Conservation (phyloP, 2,113 vertebrate genomes). For the Tympanuchus pallidicinctus region DNA sequence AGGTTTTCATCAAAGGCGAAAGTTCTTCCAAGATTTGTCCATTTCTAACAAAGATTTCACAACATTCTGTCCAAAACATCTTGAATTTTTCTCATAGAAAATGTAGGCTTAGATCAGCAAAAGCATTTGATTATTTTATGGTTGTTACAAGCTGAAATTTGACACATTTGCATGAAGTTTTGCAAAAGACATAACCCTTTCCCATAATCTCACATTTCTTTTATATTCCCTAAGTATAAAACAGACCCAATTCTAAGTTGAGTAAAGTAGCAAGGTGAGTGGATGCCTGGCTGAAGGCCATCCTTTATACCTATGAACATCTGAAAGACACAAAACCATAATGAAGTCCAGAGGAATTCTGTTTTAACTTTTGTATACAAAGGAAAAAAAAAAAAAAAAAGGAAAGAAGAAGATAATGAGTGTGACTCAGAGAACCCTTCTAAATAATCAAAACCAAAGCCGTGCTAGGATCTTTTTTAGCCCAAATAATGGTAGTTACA, state of each 20-base stretch:
- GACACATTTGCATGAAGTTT: not conserved
- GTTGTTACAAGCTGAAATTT: not conserved
- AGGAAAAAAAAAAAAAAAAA: not conserved
- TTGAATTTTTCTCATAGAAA: not conserved
- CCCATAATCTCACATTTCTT: not conserved
- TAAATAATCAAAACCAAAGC: not conserved
- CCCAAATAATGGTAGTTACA: not conserved
- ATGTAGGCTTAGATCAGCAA: not conserved
- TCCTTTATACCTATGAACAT: not conserved
- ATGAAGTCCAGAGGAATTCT: not conserved
- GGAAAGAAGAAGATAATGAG: not conserved
- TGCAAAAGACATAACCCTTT: not conserved
- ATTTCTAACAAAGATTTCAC: constrained; percentile 22
- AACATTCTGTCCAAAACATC: not conserved
- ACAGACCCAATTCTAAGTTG: not conserved
- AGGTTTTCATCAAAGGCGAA: constrained; percentile 36
- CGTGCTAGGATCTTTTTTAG: not conserved
- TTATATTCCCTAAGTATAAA: not conserved
- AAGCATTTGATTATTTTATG: not conserved
- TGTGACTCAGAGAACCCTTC: not conserved
- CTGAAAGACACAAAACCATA: not conserved
- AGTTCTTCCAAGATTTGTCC: constrained; percentile 17
- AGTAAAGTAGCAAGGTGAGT: not conserved
- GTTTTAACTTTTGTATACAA: not conserved
- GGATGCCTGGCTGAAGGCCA: not conserved